Base-by-base conservation (phyloP, 2,888 invertebrate genomes). In the Caenorhabditis sinica region DNA sequence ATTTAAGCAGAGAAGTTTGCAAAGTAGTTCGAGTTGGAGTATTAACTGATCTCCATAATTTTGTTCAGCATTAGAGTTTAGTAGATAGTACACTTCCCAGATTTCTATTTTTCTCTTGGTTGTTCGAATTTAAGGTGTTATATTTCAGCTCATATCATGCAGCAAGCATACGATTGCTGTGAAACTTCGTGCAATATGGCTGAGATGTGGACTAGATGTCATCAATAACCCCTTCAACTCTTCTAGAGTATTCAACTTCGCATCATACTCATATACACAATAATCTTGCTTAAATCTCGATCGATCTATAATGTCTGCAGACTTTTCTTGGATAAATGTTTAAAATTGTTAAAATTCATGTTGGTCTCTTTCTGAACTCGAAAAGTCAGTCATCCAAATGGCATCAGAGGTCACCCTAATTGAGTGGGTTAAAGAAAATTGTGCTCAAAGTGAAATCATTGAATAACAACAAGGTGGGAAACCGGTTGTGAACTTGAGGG, bases 401-500 rank as follows among this genome's bases (percentile, higher is more conserved):
- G 49, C 49, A 33, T 53, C 33, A 68, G 33, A 68, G 51, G 51
- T 68, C 68, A 68, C 53, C 53, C 36, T 15, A 68, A 49, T 30
- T 49, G 66, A 20, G 49, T 49, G 66, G 51, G 51, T 17, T 33
- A 28, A 51, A 36, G 20, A 40, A 40, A 17, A 20, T n/a, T 51
- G 68, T 53, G 51, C 33, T 33, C 51, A 20, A 20, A 51, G 51
- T 65, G 65, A 65, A 51, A 68, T 68, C 68, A 68, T 68, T 53
- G 23, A 68, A 68, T 68, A 68, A 68, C 51, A 68, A 45, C n/a
- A n/a, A 20, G 49, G n/a, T 49, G 63, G 40, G 23, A 63, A 66
- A 66, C 65, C 45, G 65, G 65, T 51, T 45, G 51, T 66, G 66
- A 66, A 66, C 66, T 66, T 28, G 45, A 40, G 40, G 53, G 51